Evolutionary conservation across 2,797 vertebrate genomes (phyloP).

Genomic region (Mormyrus proboscirostris): DNA sequence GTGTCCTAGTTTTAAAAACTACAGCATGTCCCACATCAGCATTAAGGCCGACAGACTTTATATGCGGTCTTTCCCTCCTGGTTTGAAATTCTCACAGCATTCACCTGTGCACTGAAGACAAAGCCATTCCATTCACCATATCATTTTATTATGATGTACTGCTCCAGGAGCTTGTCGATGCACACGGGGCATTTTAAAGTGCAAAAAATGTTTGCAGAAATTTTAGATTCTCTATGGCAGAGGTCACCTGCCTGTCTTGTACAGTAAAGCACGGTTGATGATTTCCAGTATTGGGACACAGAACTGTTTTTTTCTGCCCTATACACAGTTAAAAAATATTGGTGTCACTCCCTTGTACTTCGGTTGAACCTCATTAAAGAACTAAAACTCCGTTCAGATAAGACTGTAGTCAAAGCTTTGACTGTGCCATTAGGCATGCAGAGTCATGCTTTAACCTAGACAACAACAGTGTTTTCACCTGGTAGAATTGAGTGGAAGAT

Average conservation of each 20-base stretch:
- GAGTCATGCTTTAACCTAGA: background rate
- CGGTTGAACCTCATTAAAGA: background rate
- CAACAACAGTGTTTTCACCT: slow-evolving; percentile 21
- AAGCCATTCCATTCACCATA: background rate
- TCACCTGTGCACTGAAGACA: background rate
- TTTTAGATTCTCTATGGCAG: background rate
- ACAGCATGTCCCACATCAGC: background rate
- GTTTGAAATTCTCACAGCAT: background rate
- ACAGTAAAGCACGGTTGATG: background rate
- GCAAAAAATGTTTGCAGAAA: background rate
- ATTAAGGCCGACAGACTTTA: background rate
- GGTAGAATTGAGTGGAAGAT: background rate
- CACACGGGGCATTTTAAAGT: background rate
- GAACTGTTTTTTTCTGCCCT: background rate
- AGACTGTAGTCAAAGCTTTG: background rate
- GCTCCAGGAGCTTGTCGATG: background rate
- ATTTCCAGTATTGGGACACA: background rate
- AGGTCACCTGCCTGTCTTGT: background rate
- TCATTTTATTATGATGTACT: background rate
- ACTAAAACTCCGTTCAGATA: background rate
- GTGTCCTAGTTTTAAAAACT: slow-evolving; percentile 12
- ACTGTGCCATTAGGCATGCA: slow-evolving; percentile 17
- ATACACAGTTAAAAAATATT: background rate
- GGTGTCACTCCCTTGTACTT: background rate
- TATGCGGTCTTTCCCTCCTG: background rate